Percentiles rank a stretch among this genome's conserved stretches.
phyloP scores from a whole-genome alignment of 2,113 vertebrate species.

The Chrysemys picta region DNA sequence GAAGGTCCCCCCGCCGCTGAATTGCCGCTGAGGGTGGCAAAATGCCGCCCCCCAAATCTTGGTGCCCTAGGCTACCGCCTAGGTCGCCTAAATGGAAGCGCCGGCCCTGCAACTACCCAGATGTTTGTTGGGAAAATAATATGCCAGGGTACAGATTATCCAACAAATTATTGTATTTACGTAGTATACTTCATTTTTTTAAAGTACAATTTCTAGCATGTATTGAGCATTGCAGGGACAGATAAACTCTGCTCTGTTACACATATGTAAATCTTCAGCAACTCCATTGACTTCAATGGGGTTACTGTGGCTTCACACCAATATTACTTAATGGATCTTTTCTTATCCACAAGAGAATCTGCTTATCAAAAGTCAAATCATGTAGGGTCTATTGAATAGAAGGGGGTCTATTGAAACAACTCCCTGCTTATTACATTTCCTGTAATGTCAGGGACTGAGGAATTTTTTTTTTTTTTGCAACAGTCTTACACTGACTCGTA shows the following conservation, averaged over 20 bases:
- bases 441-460: not conserved
- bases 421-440: not conserved
- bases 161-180: not conserved
- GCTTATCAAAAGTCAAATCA: not conserved
- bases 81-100: too few species aligned
- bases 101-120: too few species aligned
- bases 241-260: not conserved
- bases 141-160: too few species aligned
- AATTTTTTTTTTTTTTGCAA: not conserved
- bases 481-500: not conserved
- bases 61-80: too few species aligned
- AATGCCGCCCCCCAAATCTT: too few species aligned
- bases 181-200: not conserved
- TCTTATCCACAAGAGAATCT: not conserved
- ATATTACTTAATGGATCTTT: not conserved
- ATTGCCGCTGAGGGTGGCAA: too few species aligned
- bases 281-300: not conserved
- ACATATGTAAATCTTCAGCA: not conserved
- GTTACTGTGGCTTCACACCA: not conserved
- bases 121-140: too few species aligned
- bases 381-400: not conserved
- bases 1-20: too few species aligned
- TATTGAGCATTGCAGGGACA: not conserved
- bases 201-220: not conserved
- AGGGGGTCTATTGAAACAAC: not conserved